phyloP scores from a whole-genome alignment of 2,888 invertebrate genomes.

The Creontiades dilutus region DNA sequence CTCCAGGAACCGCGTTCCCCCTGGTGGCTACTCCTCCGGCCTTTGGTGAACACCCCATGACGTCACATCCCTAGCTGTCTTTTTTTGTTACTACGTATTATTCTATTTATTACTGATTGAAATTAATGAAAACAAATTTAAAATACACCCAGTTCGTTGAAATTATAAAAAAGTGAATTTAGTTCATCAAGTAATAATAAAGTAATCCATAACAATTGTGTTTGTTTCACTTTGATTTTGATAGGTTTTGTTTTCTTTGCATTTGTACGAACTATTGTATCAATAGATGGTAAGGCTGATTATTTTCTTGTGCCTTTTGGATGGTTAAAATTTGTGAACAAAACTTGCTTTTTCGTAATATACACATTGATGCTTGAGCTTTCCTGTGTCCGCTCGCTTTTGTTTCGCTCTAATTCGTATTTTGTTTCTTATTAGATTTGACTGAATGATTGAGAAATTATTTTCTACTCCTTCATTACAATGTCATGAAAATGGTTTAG shows the following conservation, averaged over 20 bases:
- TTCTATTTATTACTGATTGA: constrained; percentile 39
- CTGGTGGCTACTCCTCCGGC: constrained; percentile 85
- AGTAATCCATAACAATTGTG: constrained; percentile 10
- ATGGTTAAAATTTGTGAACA: constrained; percentile 35
- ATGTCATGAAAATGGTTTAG: constrained; percentile 54
- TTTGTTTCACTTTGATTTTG: constrained; percentile 22
- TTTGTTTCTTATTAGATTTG: constrained; percentile 48
- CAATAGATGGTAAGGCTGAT: constrained; percentile 58
- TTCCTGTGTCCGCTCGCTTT: constrained; percentile 33
- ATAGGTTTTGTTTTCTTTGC: constrained; percentile 11
- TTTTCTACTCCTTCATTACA: constrained; percentile 59
- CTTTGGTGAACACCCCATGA: constrained; percentile 82
- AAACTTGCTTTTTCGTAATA: constrained; percentile 33
- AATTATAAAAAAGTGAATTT: background rate
- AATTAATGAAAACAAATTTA: constrained; percentile 11
- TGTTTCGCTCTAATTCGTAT: constrained; percentile 48
- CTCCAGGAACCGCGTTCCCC: constrained; percentile 83
- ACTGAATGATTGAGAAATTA: constrained; percentile 47
- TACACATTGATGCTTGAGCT: constrained; percentile 44
- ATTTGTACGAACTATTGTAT: constrained; percentile 44
- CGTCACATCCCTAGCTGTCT: constrained; percentile 25
- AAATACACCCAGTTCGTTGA: background rate
- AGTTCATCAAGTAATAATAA: constrained; percentile 22
- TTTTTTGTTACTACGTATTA: constrained; percentile 17
- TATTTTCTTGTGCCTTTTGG: constrained; percentile 59